Percentiles rank a stretch among this genome's conserved stretches.
phyloP scores from a whole-genome alignment of 2,797 vertebrate genomes.

The Molossus alvarezi region DNA sequence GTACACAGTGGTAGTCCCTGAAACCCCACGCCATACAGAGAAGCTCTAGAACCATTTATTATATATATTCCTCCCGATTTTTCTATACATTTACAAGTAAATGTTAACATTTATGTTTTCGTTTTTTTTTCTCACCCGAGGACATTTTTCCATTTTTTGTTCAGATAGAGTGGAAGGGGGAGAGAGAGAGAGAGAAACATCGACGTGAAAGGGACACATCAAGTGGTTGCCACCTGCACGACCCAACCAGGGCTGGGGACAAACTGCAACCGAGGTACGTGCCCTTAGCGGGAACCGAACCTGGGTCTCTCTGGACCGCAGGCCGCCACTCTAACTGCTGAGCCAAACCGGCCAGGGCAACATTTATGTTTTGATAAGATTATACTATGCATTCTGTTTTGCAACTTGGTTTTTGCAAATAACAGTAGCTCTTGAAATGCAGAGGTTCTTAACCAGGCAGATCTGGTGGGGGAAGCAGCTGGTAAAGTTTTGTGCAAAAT shows the following conservation, averaged over 20 bases:
- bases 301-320: no score
- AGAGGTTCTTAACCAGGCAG: not conserved
- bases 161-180: no score
- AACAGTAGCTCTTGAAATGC: not conserved
- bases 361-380: conserved; percentile 6
- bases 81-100: not conserved
- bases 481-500: not conserved
- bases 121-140: no score
- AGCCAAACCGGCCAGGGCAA: no score
- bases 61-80: not conserved
- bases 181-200: no score
- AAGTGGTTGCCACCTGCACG: no score
- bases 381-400: not conserved
- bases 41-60: not conserved
- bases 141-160: no score
- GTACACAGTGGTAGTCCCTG: not conserved
- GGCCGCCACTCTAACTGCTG: no score
- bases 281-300: no score
- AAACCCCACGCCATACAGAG: not conserved
- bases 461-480: not conserved
- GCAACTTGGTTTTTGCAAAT: conserved; percentile 51
- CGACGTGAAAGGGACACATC: no score
- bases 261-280: no score
- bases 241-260: no score
- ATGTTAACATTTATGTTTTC: not conserved